Base-by-base conservation (phyloP, 2,113 vertebrate species). In the Phaethornis superciliosus region DNA sequence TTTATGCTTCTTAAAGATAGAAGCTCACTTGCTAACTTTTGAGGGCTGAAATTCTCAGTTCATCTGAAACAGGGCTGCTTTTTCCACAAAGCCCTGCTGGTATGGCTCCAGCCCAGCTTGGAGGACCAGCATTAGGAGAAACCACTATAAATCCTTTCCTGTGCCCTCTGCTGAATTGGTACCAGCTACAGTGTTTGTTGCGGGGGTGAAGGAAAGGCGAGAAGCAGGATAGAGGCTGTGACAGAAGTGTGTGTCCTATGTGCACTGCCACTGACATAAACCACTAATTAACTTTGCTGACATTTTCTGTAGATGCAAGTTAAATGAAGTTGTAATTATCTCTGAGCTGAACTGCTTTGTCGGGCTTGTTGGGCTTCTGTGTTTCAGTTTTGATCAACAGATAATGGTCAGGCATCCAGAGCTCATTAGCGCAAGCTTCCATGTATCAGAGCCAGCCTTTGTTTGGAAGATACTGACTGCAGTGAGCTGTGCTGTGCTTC, bases 1-100 rank as follows among this genome's bases (percentile, higher is more conserved):
- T 89, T 94, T 94, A 89, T 96, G 49, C 85, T 85, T 47, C 80
- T n/a, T 85, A 85, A 83, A 93, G 88, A 95, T 94, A 95, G 63
- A 89, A 83, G 72, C 46, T 13, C 8, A 0, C 88, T 95, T 94
- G 85, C 90, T 95, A 88, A 93, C 79, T 83, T 83, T 35, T 51
- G n/a, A 64, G 54, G 21, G 8, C 30, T 91, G 79, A 52, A 75
- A 71, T 93, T 87, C 60, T 89, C 67, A 44, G 42, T 69, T 95
- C 81, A 49, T 94, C 37, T 72, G 42, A 70, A 95, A 75, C 8
- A 78, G 63, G n/a, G 56, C 49, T 71, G 72, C 18, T 54, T 91
- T 85, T 0, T 94, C 37, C 65, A 20, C 69, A 44, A 42, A 60
- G 74, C n/a, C 56, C 28, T 2, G 0, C 47, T 90, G 80, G 20